Conservation (phyloP, 2,113 vertebrate species). For the Chlorodrepanis virens region DNA sequence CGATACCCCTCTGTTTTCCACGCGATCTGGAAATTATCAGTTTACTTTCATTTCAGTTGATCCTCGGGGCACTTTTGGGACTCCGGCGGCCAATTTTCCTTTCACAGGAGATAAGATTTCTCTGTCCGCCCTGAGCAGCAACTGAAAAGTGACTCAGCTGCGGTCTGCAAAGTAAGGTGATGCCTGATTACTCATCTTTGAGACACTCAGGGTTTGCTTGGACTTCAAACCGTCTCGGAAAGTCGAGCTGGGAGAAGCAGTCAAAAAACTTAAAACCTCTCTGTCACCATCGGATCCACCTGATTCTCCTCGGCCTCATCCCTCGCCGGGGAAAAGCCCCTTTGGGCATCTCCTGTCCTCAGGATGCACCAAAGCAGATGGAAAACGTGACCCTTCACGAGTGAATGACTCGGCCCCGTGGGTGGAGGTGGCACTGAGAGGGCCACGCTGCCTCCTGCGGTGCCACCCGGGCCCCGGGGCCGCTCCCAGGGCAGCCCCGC, state of each 20-base stretch:
- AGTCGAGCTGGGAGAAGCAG: neutral
- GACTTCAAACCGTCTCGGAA: neutral
- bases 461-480: neutral
- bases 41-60: slow-evolving; percentile 46
- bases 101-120: slow-evolving; percentile 32
- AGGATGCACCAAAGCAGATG: neutral
- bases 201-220: neutral
- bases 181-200: slow-evolving; percentile 12
- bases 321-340: neutral
- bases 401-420: neutral
- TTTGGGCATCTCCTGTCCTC: neutral
- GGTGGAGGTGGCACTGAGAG: neutral
- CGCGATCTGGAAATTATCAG: slow-evolving; percentile 13
- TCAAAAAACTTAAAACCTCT: neutral
- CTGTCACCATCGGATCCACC: neutral
- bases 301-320: neutral
- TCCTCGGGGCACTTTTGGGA: slow-evolving; percentile 35
- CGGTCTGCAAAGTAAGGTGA: neutral
- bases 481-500: neutral
- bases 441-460: neutral
- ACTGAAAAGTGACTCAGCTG: slow-evolving; percentile 31
- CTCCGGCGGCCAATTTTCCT: slow-evolving; percentile 12
- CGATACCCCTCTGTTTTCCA: neutral
- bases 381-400: neutral
- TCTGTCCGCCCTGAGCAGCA: neutral